phyloP scores from a whole-genome alignment of 1,140 invertebrate species.

The Drosophila watanabei region DNA sequence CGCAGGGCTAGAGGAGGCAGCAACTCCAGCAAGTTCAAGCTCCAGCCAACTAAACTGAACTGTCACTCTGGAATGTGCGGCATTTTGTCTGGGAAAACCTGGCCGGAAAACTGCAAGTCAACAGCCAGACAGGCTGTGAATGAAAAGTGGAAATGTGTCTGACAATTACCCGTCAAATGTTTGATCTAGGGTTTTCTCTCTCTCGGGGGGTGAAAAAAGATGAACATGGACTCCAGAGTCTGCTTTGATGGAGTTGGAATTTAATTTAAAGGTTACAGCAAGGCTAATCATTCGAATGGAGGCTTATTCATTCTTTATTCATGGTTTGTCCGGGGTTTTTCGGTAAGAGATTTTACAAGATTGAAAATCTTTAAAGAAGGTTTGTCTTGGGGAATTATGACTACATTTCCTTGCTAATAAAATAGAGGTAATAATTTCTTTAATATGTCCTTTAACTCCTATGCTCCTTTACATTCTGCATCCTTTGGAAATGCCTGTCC shows the following conservation, averaged over 20 bases:
- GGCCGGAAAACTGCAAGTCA: slow-evolving; percentile 74
- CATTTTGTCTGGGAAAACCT: slow-evolving; percentile 66
- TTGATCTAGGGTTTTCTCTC: slow-evolving; percentile 63
- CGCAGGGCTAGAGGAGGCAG: background rate
- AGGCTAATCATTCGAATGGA: slow-evolving; percentile 21
- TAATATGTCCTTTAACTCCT: background rate
- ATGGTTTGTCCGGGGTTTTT: background rate
- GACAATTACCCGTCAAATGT: slow-evolving; percentile 77
- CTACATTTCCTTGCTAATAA: background rate
- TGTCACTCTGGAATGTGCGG: slow-evolving; percentile 76
- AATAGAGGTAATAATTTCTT: background rate
- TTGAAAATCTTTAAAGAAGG: background rate
- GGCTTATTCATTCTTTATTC: slow-evolving; percentile 4
- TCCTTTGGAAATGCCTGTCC: background rate
- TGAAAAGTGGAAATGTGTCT: slow-evolving; percentile 62
- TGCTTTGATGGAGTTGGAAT: slow-evolving; percentile 35
- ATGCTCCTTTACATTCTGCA: background rate
- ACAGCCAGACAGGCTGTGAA: slow-evolving; percentile 31
- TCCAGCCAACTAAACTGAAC: slow-evolving; percentile 52
- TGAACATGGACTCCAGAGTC: slow-evolving; percentile 6
- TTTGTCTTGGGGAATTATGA: background rate
- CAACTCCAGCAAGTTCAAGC: background rate
- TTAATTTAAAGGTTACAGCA: slow-evolving; percentile 31
- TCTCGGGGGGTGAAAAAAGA: slow-evolving; percentile 4
- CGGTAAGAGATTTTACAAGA: background rate